Conservation (phyloP, 2,113 vertebrate genomes). For the Progne subis region DNA sequence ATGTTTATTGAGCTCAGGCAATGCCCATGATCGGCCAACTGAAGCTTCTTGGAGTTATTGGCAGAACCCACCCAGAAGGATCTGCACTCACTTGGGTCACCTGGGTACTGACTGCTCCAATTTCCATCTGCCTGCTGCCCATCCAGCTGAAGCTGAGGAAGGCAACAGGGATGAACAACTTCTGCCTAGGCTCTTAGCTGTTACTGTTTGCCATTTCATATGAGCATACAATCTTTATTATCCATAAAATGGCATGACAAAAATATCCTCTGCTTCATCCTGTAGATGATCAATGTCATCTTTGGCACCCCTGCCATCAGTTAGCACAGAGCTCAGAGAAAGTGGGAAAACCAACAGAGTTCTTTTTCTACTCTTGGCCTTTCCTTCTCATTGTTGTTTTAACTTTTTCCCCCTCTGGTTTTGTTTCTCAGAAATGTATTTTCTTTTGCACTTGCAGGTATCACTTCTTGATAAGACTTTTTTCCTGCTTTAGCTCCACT, state of each 20-base stretch:
- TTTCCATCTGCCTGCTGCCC: background rate
- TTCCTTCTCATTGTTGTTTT: background rate
- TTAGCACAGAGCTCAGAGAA: background rate
- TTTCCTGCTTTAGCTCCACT: background rate
- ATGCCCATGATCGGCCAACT: background rate
- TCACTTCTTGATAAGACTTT: background rate
- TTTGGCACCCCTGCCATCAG: background rate
- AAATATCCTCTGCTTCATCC: background rate
- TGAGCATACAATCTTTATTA: background rate
- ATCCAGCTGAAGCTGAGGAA: background rate
- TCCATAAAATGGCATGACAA: background rate
- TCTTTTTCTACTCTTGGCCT: background rate
- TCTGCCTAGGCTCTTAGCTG: background rate
- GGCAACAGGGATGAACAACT: background rate
- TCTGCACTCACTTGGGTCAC: background rate
- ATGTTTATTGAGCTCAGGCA: background rate
- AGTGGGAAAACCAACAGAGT: background rate
- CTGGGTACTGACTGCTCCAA: fast-evolving
- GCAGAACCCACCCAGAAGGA: background rate
- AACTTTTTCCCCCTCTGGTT: background rate
- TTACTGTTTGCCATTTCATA: background rate
- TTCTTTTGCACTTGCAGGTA: background rate
- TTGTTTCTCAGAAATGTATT: background rate
- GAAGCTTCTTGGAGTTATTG: background rate
- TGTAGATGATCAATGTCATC: background rate